phyloP scores from a whole-genome alignment of 2,113 vertebrate species.

The Dascyllus trimaculatus region DNA sequence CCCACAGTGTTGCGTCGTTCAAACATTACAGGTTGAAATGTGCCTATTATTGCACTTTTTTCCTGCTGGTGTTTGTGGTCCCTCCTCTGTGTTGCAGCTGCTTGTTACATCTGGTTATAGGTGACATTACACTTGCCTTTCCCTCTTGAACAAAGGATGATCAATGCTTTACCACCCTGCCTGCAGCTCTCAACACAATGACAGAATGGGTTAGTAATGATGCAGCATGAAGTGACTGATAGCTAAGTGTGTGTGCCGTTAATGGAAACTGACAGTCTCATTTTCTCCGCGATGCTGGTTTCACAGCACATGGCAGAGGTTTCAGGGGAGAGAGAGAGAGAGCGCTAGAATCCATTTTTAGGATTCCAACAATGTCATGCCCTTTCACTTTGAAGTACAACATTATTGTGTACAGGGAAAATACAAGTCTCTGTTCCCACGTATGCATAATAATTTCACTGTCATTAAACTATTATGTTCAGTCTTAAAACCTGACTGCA shows the following conservation, averaged over 20 bases:
- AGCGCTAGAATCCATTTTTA: conserved; percentile 66
- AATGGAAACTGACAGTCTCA: conserved; percentile 72
- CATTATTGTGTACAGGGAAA: conserved; percentile 16
- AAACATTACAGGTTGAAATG: conserved; percentile 1
- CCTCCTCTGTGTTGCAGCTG: conserved; percentile 18
- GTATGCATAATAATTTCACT: conserved; percentile 46
- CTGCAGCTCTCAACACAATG: conserved; percentile 73
- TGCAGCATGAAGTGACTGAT: conserved; percentile 75
- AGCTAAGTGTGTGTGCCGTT: conserved; percentile 51
- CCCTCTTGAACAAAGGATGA: conserved; percentile 45
- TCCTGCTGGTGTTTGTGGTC: conserved; percentile 5
- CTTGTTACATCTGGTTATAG: conserved; percentile 26
- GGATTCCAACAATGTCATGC: conserved; percentile 68
- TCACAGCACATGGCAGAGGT: conserved; percentile 57
- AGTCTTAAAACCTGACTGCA: conserved; percentile 23
- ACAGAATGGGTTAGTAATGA: conserved; percentile 73
- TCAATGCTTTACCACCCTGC: conserved; percentile 64
- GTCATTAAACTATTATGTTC: conserved; percentile 46
- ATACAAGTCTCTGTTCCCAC: conserved; percentile 9
- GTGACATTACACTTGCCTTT: conserved; percentile 53
- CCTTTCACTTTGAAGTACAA: conserved; percentile 46
- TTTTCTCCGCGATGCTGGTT: conserved; percentile 59
- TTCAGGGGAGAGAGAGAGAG: conserved; percentile 52
- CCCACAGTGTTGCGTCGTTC: conserved; percentile 14
- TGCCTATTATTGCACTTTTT: conserved; percentile 2